Evolutionary conservation across 2,888 invertebrate species (phyloP).

Genomic region (Apoda limacodes): DNA sequence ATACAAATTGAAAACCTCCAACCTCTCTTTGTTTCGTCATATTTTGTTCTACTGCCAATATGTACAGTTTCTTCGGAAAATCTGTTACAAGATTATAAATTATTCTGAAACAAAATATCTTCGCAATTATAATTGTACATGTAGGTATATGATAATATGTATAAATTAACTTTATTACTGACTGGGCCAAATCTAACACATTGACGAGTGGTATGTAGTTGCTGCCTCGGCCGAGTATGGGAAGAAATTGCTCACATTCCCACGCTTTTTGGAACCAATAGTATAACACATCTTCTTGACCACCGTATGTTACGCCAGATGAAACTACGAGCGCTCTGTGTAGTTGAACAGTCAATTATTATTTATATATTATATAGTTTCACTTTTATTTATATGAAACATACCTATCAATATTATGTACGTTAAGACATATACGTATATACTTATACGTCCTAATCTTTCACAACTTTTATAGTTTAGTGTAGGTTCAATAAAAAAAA

Average conservation of each 20-base stretch:
- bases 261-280: conserved; percentile 76
- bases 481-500: too few relatives aligned
- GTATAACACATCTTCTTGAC: conserved; percentile 70
- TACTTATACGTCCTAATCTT: too few relatives aligned
- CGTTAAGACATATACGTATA: too few relatives aligned
- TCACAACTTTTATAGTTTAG: too few relatives aligned
- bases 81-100: conserved; percentile 52
- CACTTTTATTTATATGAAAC: too few relatives aligned
- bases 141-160: not conserved
- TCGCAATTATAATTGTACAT: too few relatives aligned
- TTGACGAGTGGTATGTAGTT: conserved; percentile 75
- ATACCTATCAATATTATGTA: too few relatives aligned
- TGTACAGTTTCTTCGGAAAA: conserved; percentile 70
- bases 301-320: conserved; percentile 73
- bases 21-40: conserved; percentile 61
- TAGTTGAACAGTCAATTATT: too few relatives aligned
- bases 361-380: too few relatives aligned
- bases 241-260: conserved; percentile 70
- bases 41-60: conserved; percentile 73
- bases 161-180: too few relatives aligned
- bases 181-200: conserved; percentile 71
- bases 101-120: conserved; percentile 41
- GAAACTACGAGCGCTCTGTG: conserved; percentile 67
- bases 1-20: conserved; percentile 8
- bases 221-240: conserved; percentile 67